These are phyloP conservation scores for Micoletzkya japonica DNA, from an alignment of 2,888 invertebrate species.

Conservation along the genomic window DNA sequence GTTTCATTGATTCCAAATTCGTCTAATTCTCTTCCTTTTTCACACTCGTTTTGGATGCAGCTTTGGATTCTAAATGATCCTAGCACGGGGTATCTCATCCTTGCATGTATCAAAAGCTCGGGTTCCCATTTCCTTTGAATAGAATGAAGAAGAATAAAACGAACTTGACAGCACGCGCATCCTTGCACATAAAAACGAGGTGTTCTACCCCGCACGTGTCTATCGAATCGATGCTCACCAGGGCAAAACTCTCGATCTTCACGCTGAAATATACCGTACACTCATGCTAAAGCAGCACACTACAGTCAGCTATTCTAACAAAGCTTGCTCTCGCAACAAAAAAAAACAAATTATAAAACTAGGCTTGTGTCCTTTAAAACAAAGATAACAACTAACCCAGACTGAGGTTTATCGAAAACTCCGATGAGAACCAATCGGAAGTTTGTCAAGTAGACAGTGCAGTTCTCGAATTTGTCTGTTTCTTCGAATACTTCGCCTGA, in stretches of 20 bases:
- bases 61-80: too few species aligned
- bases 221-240: slow-evolving; percentile 6
- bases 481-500: slow-evolving; percentile 21
- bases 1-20: too few species aligned
- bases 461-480: background rate
- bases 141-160: too few species aligned
- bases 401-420: background rate
- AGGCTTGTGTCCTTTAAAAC: too few species aligned
- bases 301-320: background rate
- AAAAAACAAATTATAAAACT: too few species aligned
- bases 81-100: too few species aligned
- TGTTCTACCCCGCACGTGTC: slow-evolving; percentile 7
- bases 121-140: too few species aligned
- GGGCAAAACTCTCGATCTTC: slow-evolving; percentile 15
- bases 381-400: background rate
- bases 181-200: slow-evolving; percentile 12
- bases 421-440: slow-evolving; percentile 8
- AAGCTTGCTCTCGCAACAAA: too few species aligned
- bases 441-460: slow-evolving; percentile 11
- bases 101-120: too few species aligned
- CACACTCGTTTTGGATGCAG: too few species aligned
- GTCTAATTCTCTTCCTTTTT: too few species aligned
- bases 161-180: slow-evolving; percentile 12
- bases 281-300: background rate
- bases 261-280: background rate